Evolutionary conservation across 2,888 invertebrate genomes (phyloP), one percentile per base, ranked within the genome.

Genomic region (Imbricaverruca yamaguchii): DNA sequence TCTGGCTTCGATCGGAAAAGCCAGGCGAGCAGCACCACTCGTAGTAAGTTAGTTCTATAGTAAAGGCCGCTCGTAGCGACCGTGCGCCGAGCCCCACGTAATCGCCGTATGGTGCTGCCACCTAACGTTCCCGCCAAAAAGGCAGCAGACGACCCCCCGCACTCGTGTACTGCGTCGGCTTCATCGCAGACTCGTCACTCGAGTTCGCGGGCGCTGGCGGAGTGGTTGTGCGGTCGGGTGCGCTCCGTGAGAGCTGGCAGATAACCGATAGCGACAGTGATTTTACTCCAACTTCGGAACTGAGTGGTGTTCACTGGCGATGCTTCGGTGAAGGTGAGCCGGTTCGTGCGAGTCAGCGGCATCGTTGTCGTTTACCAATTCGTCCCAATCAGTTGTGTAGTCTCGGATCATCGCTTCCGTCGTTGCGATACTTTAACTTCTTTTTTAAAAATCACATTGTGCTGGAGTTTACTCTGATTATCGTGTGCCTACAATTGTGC

Each of bases 41-140:
- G 59, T 74, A 74, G 74, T 74, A 74, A 59, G 59, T 59, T 59
- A 59, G 7, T 21, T 55, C 55, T 55, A 74, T 74, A 74, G 74
- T 74, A 74, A 18, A 21, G 55, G 1, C 55, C 13, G 21, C 13
- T 55, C 74, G 74, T 74, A 39, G 74, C 74, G 55, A 74, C 74
- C 11, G 55, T 55, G 53, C 74, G 53, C 18, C 74, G n/a, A 55
- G 55, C 21, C 55, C 10, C 74, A 23, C 53, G 74, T 74, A 74
- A 21, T 53, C 53, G 53, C 74, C 74, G 55, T 74, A 74, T 53
- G 74, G 74, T 74, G 74, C 74, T 74, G 74, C 74, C 74, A 74
- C 11, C 74, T 74, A 10, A 15, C 74, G 55, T 21, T 74, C 74
- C 74, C 74, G 74, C 74, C 74, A 74, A 74, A 74, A 74, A 74